These are phyloP conservation scores for Platygyra sinensis DNA, from an alignment of 64 coral and sea anemone species.

Conservation along the genomic window DNA sequence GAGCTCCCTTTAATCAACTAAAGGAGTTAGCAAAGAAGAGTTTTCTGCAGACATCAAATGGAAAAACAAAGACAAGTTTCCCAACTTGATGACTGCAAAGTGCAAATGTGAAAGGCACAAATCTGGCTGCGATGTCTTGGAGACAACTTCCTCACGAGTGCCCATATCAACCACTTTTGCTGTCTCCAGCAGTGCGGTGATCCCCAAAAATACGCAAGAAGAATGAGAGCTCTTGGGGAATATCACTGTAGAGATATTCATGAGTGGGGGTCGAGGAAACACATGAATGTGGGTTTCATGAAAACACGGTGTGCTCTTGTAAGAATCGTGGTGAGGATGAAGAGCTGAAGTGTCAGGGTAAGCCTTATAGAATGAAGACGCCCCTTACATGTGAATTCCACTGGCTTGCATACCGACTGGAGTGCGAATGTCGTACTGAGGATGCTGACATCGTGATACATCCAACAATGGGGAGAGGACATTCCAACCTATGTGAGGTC, in stretches of 20 bases:
- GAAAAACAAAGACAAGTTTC: conserved; percentile 9
- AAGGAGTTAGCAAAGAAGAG: neutral
- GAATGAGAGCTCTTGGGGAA: neutral
- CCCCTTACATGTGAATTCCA: conserved; percentile 22
- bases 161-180: conserved; percentile 44
- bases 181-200: conserved; percentile 43
- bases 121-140: too few species aligned
- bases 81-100: neutral
- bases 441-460: too few species aligned
- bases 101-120: conserved; percentile 26
- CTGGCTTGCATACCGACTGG: conserved; percentile 9
- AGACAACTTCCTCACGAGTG: neutral
- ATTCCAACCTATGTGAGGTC: too few species aligned
- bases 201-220: conserved; percentile 1
- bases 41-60: neutral
- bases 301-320: neutral
- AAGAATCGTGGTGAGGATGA: conserved; percentile 34
- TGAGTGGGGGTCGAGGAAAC: neutral
- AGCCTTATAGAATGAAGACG: conserved; percentile 31
- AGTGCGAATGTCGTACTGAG: too few species aligned
- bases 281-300: conserved; percentile 1
- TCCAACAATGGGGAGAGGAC: too few species aligned
- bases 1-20: conserved; percentile 15
- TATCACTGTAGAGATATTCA: neutral
- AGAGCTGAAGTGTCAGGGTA: conserved; percentile 8